A percentile compares a stretch with the other conserved stretches of the same genome.
phyloP scores from a whole-genome alignment of 2,888 invertebrate genomes.

The Andrena praecox region DNA sequence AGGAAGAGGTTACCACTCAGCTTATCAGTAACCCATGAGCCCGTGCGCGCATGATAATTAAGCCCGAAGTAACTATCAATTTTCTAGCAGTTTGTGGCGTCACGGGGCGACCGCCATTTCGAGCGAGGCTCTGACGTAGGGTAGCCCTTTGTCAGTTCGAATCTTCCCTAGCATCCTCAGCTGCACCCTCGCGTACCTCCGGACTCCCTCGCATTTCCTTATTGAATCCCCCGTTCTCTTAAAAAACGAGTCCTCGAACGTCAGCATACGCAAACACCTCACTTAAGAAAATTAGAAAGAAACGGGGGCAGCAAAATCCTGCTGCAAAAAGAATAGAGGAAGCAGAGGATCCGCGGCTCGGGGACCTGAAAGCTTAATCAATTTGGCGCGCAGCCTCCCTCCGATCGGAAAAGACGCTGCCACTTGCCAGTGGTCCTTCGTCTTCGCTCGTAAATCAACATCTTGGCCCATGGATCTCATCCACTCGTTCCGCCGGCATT shows the following conservation, averaged over 20 bases:
- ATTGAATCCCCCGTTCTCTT: not conserved
- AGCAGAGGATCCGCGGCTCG: no score
- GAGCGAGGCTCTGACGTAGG: conserved; percentile 67
- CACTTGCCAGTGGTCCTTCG: no score
- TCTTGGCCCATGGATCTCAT: conserved; percentile 15
- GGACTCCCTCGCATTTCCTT: not conserved
- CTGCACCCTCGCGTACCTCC: not conserved
- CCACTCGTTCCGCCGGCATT: conserved; percentile 41
- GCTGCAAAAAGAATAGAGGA: no score
- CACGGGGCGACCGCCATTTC: conserved; percentile 73
- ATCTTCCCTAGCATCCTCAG: conserved; percentile 51
- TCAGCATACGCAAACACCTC: no score
- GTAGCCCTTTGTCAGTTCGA: conserved; percentile 69
- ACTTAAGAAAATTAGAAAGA: not conserved
- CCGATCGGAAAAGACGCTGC: not conserved
- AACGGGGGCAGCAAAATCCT: not conserved
- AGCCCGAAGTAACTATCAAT: conserved; percentile 78
- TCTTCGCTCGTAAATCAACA: conserved; percentile 43
- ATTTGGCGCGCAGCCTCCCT: not conserved
- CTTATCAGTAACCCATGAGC: conserved; percentile 1
- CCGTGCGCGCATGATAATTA: conserved; percentile 69
- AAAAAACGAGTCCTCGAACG: not conserved
- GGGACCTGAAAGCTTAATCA: conserved; percentile 14
- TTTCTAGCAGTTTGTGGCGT: conserved; percentile 80
- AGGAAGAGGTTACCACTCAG: no score